Conservation (phyloP, 2,113 vertebrate species). For the human (Homo sapiens) region GRCh38 chr15:74108501-74109000, state of each 20-base stretch:
- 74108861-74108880: rapidly evolving
- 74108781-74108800: neutral
- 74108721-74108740: neutral
- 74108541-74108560: neutral
- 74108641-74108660: neutral
- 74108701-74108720: neutral
- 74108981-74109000: neutral
- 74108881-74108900: neutral
- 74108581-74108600: neutral
- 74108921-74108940: neutral
- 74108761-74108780: neutral
- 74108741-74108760: neutral
- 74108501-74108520: neutral
- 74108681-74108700: neutral
- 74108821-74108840: neutral
- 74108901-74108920: neutral
- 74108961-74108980: neutral
- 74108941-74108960: neutral
- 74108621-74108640: neutral
- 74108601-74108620: neutral
- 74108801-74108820: neutral
- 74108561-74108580: neutral
- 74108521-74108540: neutral
- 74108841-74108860: neutral
- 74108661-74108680: neutral